phyloP scores from a whole-genome alignment of 2,888 invertebrate species.

The Dorcus parallelipipedus region DNA sequence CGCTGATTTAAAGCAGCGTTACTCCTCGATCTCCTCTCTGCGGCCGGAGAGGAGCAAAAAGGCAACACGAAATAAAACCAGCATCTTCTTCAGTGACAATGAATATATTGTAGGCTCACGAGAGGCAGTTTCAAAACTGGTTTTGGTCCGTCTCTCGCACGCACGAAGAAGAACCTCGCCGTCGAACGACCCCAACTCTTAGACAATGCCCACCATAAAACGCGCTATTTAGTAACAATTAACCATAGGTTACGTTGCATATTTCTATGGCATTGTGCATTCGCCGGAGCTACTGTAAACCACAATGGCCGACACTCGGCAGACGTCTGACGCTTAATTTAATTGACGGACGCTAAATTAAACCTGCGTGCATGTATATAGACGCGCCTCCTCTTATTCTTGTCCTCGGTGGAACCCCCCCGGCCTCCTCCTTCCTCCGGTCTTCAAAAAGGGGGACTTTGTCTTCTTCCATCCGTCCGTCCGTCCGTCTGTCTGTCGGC shows the following conservation, averaged over 20 bases:
- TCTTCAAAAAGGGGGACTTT: too few relatives aligned
- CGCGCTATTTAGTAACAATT: slow-evolving; percentile 19
- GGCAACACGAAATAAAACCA: neutral
- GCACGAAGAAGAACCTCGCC: slow-evolving; percentile 4
- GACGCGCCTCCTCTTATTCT: too few relatives aligned
- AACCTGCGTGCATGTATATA: neutral
- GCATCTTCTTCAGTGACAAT: slow-evolving; percentile 26
- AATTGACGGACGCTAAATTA: slow-evolving; percentile 11
- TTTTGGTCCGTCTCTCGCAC: slow-evolving; percentile 16
- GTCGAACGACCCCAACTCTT: neutral
- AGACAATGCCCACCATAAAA: slow-evolving; percentile 23
- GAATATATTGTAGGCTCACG: slow-evolving; percentile 22
- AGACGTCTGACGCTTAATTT: slow-evolving; percentile 11
- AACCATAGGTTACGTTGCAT: slow-evolving; percentile 19
- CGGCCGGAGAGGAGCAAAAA: neutral
- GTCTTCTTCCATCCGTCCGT: too few relatives aligned
- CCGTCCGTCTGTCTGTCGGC: neutral
- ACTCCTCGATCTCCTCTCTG: too few relatives aligned
- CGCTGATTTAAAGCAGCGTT: too few relatives aligned
- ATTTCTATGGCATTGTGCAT: slow-evolving; percentile 13
- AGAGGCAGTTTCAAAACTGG: slow-evolving; percentile 24
- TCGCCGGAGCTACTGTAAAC: slow-evolving; percentile 8
- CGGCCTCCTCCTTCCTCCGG: too few relatives aligned
- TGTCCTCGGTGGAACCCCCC: too few relatives aligned
- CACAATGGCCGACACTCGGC: slow-evolving; percentile 7